Evolutionary conservation across 35 echinoderm and acorn worm species (phyloP), one percentile per base, ranked within the genome.

Genomic region (Apostichopus californicus): DNA sequence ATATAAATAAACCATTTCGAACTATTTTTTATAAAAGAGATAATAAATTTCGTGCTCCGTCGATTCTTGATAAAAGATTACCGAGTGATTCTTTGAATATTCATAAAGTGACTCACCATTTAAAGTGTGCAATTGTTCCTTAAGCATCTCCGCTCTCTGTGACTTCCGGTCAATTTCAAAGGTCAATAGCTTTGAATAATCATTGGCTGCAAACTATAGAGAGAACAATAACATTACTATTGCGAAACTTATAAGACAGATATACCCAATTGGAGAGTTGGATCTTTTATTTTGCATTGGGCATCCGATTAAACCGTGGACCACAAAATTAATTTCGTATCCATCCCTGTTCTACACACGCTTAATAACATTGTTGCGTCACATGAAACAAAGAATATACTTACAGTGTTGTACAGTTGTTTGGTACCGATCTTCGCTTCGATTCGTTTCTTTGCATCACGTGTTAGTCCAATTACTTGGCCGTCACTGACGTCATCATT

Each of bases 101-200:
- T 46, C 34, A 46, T 46, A 46, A 46, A 46, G 34, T 46, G 34
- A 46, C 57, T 68, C 28, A 87, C 86, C 57, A 8, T 59, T 4
- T 24, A 87, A 63, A 87, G 14, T 46, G 28, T 71, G 86, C 20
- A 87, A 63, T 22, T 59, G 17, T 64, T 87, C 86, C 11, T 71
- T 63, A n/a, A 71, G 12, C 64, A 87, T 65, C 24, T 87, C 86
- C 2, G 55, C n/a, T 28, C 10, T 87, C 11, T 87, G 86, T 63
- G 86, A 63, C 7, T 65, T 87, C 25, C 57, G 86, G 58, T 87
- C 86, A 23, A 87, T 12, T 5, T 87, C 86, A 87, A 87, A 87
- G 54, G 86, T 57, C 64, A 87, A 59, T 4, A 21, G 18, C 52
- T 68, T 59, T 11, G 22, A 58, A 23, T 87, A 66, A 25, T 87